Evolutionary conservation across 2,113 vertebrate species (phyloP).

Genomic region (Typhlomys cinereus): DNA sequence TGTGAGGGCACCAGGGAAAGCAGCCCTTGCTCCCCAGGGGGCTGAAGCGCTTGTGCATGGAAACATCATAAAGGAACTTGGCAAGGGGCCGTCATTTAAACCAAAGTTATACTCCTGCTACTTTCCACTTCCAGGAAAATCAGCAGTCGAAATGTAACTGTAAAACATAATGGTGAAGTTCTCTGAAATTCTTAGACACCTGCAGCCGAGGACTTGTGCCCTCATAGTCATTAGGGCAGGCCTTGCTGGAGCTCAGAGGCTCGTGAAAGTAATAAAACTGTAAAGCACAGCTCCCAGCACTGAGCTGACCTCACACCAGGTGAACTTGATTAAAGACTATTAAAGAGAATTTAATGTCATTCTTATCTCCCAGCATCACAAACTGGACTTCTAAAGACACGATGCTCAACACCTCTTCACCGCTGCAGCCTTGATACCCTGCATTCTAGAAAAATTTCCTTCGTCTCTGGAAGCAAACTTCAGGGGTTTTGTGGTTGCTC

Average conservation of each 20-base stretch:
- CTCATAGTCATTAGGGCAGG: neutral
- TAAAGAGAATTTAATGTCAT: neutral
- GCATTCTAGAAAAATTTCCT: neutral
- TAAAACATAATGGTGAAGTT: neutral
- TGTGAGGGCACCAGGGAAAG: too few relatives aligned
- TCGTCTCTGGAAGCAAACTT: neutral
- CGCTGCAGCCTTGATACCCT: neutral
- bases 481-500: neutral
- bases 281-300: neutral
- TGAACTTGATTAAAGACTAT: neutral
- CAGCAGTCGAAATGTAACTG: neutral
- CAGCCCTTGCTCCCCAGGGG: too few relatives aligned
- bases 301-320: neutral
- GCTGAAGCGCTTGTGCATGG: neutral
- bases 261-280: neutral
- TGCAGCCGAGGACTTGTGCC: neutral
- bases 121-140: neutral
- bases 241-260: neutral
- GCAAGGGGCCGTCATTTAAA: neutral
- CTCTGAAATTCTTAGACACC: neutral
- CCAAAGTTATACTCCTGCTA: neutral
- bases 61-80: neutral
- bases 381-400: neutral
- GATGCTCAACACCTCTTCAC: neutral
- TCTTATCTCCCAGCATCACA: neutral